A percentile compares a stretch with the other conserved stretches of the same genome.
phyloP scores from a whole-genome alignment of 2,113 vertebrate species.

The Eulemur macaco region DNA sequence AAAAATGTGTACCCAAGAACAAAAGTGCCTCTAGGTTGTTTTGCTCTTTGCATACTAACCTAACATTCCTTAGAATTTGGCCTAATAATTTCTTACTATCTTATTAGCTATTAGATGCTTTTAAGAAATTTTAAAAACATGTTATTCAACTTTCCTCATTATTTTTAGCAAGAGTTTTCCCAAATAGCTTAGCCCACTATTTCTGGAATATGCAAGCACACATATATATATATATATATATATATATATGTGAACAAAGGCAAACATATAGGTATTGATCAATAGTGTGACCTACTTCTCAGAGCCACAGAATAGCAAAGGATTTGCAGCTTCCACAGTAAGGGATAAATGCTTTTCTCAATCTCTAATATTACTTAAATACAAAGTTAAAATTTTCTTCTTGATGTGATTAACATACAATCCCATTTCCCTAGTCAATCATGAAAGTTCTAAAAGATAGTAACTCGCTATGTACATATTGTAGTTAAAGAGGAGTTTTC shows the following conservation, averaged over 20 bases:
- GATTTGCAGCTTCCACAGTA: background rate
- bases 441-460: background rate
- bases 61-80: background rate
- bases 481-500: conserved; percentile 8
- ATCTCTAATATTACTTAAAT: conserved; percentile 24
- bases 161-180: background rate
- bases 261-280: background rate
- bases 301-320: background rate
- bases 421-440: conserved; percentile 19
- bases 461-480: background rate
- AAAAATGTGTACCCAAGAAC: background rate
- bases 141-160: background rate
- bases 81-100: background rate
- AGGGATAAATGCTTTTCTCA: background rate
- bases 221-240: background rate
- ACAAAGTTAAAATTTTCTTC: conserved; percentile 27
- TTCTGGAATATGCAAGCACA: background rate
- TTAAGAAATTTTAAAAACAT: background rate
- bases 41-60: background rate
- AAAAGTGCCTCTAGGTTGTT: background rate
- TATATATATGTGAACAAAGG: background rate
- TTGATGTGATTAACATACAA: conserved; percentile 43
- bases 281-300: background rate
- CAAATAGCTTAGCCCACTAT: background rate
- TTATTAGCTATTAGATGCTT: background rate